Conservation (phyloP, 1,140 invertebrate species). For the Tetranychus cinnabarinus region DNA sequence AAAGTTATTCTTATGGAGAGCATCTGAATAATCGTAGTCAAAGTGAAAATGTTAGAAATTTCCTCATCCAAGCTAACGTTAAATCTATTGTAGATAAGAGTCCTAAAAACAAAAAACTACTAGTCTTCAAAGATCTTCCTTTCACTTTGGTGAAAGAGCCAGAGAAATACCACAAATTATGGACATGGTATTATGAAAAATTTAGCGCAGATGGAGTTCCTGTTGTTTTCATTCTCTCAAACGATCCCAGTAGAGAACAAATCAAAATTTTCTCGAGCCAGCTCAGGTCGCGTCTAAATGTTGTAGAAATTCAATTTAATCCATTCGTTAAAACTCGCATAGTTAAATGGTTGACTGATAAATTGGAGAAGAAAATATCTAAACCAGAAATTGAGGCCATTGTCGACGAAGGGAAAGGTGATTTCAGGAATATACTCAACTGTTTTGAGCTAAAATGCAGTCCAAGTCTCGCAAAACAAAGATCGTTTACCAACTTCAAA, state of each 20-base stretch:
- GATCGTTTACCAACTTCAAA: not conserved
- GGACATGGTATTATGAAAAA: not conserved
- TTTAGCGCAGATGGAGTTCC: not conserved
- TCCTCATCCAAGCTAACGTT: not conserved
- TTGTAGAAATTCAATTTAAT: not conserved
- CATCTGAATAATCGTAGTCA: not conserved
- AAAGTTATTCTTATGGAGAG: not conserved
- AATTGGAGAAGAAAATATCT: not conserved
- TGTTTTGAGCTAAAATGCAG: not conserved
- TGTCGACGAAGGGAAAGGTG: not conserved
- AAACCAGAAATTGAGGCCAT: not conserved
- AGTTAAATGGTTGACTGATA: not conserved
- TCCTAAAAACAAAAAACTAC: not conserved
- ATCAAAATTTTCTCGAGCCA: not conserved
- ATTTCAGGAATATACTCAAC: not conserved
- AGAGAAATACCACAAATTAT: not conserved
- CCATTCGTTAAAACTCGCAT: not conserved
- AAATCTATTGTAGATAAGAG: not conserved
- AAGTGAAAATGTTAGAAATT: not conserved
- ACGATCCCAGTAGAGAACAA: not conserved
- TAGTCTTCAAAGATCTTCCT: not conserved
- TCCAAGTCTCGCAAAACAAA: not conserved
- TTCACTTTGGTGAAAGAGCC: not conserved
- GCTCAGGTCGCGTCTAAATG: not conserved
- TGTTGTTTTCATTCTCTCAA: not conserved